Base-by-base conservation (phyloP, 2,113 vertebrate species). In the Archilochus colubris region DNA sequence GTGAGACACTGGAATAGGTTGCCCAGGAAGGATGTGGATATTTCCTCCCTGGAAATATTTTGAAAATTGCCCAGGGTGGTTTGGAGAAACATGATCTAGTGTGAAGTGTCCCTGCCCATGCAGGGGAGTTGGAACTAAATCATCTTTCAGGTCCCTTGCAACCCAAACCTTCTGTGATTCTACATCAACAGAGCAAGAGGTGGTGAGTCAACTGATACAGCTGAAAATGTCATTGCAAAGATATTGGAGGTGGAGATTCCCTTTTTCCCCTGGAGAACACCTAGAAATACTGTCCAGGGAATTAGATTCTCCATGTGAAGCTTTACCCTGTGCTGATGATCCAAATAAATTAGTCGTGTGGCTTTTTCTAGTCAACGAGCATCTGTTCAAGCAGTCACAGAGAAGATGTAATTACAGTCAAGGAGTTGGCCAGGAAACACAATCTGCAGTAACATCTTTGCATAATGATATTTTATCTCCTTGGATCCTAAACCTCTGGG, bases 321-420 rank as follows among this genome's bases (percentile, higher is more conserved):
- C 10, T 61, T 51, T 40, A 68, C 3, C 10, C 24, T 51, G 2
- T 27, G 12, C 12, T 4, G 2, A 9, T 0, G 0, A 27, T 14
- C 17, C 33, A 12, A 12, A 24, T 19, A 24, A 67, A 61, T 5
- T 5, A 38, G 3, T 28, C 38, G 6, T 55, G 33, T 44, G 43
- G 5, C 3, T 23, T 89, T 53, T 81, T 66, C 21, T 24, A 4
- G 11, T 54, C 20, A 53, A 18, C 8, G 64, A 62, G 14, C 23
- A 80, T 21, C 53, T 51, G 27, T 31, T 9, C 50, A 48, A 25
- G 6, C 19, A 78, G 14, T 30, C 6, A 36, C 43, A 58, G 67
- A 40, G 24, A 6, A 67, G 63, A 43, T 30, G 31, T 27, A 16
- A 25, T 61, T 36, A 46, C 8, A n/a, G 15, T 3, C 53, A 62